Evolutionary conservation across 2,797 vertebrate genomes (phyloP).

Genomic region (Gymnoscopelus braueri): DNA sequence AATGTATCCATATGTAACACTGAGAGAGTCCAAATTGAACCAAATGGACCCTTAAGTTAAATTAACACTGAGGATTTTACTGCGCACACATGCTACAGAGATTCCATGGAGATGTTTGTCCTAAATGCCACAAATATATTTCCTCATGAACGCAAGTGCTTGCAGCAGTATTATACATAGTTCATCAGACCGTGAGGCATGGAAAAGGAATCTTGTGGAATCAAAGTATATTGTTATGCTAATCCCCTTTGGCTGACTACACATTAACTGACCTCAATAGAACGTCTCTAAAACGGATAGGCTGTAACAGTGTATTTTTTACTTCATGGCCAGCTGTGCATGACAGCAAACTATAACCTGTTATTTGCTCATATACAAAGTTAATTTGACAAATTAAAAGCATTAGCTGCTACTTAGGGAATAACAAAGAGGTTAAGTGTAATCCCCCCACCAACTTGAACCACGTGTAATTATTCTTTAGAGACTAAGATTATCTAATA

Average conservation of each 20-base stretch:
- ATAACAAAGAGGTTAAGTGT: no score
- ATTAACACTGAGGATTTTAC: no score
- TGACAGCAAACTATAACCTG: no score
- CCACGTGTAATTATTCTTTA: no score
- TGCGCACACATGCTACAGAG: constrained; percentile 19
- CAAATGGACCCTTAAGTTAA: no score
- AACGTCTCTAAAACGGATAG: background rate
- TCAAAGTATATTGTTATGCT: background rate
- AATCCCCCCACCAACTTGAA: no score
- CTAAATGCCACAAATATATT: background rate
- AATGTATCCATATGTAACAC: constrained; percentile 5
- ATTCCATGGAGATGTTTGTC: constrained; percentile 23
- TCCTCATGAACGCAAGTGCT: background rate
- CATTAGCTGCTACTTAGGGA: no score
- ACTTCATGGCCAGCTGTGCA: background rate
- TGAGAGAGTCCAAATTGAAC: no score
- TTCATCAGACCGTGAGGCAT: constrained; percentile 1
- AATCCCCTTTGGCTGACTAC: background rate
- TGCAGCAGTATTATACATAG: background rate
- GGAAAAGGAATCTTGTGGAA: background rate
- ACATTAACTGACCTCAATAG: background rate
- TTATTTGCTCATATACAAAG: no score
- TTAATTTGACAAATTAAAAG: no score
- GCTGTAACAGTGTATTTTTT: background rate
- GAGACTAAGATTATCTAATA: no score